A percentile compares a stretch with the other conserved stretches of the same genome.
Evolutionary conservation across 2,113 vertebrate species (phyloP).

Genomic region (Stegostoma tigrinum): DNA sequence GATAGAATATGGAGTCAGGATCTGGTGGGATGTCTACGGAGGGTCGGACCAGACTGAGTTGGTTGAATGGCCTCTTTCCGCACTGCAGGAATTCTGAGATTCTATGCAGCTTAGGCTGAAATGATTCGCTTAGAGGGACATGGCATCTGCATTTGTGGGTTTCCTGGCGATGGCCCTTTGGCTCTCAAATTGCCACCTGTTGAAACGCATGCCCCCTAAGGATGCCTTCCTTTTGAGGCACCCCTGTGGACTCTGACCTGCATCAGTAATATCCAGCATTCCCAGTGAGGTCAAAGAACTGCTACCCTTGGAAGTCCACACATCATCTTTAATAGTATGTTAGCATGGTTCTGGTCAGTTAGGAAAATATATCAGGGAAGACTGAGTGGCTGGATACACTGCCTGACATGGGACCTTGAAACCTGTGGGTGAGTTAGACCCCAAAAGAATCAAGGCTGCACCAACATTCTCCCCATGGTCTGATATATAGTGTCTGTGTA

Average conservation of each 20-base stretch:
- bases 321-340: background rate
- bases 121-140: background rate
- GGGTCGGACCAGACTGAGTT: no score
- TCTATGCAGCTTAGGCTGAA: background rate
- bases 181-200: no score
- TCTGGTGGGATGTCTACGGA: no score
- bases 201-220: background rate
- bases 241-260: background rate
- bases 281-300: background rate
- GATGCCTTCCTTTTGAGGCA: background rate
- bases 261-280: background rate
- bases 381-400: background rate
- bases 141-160: background rate
- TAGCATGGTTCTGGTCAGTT: background rate
- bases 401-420: background rate
- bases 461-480: background rate
- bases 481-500: background rate
- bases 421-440: background rate
- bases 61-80: no score
- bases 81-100: no score
- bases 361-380: background rate
- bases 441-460: background rate
- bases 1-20: no score
- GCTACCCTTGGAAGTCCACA: background rate
- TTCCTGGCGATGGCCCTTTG: background rate